Percentiles rank a stretch among this genome's conserved stretches.
These are phyloP conservation scores for Odocoileus hemionus DNA, from an alignment of 2,113 vertebrate genomes.

Conservation along the genomic window DNA sequence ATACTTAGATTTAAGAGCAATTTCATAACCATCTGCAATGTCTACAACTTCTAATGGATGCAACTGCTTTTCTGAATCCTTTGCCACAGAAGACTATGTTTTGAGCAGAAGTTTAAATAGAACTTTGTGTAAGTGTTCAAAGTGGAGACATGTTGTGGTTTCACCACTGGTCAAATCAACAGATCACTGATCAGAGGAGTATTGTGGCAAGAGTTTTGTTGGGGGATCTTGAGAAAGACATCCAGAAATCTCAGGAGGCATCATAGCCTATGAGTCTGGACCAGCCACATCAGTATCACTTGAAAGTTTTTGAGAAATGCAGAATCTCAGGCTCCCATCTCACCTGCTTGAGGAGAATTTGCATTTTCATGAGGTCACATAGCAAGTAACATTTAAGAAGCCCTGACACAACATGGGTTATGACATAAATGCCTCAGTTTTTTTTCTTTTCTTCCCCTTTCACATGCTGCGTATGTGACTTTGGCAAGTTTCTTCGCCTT, in stretches of 20 bases:
- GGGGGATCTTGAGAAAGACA: neutral
- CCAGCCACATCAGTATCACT: neutral
- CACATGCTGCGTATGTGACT: rapidly evolving
- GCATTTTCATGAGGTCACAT: neutral
- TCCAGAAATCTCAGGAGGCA: neutral
- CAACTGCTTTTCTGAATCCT: neutral
- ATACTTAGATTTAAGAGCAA: conserved; percentile 25
- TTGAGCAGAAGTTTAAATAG: conserved; percentile 16
- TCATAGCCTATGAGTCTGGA: neutral
- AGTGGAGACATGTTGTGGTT: neutral
- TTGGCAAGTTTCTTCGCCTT: neutral
- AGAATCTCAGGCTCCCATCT: neutral
- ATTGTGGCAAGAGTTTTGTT: neutral
- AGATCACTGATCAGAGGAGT: neutral
- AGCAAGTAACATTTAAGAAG: neutral
- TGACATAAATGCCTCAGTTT: neutral
- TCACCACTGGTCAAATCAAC: neutral
- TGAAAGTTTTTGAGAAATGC: neutral
- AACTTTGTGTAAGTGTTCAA: neutral
- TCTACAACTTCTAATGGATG: neutral
- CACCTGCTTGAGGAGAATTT: neutral
- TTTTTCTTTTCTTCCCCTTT: neutral
- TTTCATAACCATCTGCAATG: conserved; percentile 22
- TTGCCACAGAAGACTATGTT: neutral
- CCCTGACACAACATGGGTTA: neutral